These are phyloP conservation scores for Astropecten irregularis DNA, from an alignment of 53 echinoderm and acorn worm species.

Conservation along the genomic window DNA sequence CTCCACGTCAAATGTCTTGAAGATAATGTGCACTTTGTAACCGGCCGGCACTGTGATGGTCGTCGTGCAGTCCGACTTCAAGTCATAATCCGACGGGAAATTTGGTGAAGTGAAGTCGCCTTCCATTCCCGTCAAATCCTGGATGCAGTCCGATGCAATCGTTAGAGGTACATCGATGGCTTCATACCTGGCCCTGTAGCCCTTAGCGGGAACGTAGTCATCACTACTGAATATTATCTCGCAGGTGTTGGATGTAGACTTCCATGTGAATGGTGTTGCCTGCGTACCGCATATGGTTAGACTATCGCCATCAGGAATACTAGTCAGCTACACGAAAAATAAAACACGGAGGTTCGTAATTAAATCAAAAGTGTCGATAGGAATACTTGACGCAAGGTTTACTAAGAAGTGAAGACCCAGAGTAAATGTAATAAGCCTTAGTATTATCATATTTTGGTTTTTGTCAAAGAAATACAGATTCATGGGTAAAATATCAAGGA, in stretches of 20 bases:
- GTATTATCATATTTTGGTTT: too few relatives aligned
- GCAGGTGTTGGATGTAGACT: constrained; percentile 34
- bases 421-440: too few relatives aligned
- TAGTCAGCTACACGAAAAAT: constrained; percentile 49
- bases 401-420: too few relatives aligned
- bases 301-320: constrained; percentile 49
- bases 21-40: constrained; percentile 27
- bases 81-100: constrained; percentile 62
- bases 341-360: neutral
- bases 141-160: constrained; percentile 43
- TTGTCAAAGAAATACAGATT: too few relatives aligned
- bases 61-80: constrained; percentile 52
- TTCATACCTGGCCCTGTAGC: constrained; percentile 48
- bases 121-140: constrained; percentile 3
- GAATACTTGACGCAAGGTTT: too few relatives aligned
- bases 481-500: too few relatives aligned
- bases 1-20: constrained; percentile 61
- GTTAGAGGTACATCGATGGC: neutral
- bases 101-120: constrained; percentile 58
- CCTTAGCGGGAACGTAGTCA: constrained; percentile 9
- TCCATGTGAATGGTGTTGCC: constrained; percentile 45
- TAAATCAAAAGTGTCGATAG: neutral
- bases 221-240: constrained; percentile 69
- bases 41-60: constrained; percentile 38
- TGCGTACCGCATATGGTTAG: constrained; percentile 40